phyloP scores from a whole-genome alignment of 2,113 vertebrate genomes.

The Sclerurus mexicanus region DNA sequence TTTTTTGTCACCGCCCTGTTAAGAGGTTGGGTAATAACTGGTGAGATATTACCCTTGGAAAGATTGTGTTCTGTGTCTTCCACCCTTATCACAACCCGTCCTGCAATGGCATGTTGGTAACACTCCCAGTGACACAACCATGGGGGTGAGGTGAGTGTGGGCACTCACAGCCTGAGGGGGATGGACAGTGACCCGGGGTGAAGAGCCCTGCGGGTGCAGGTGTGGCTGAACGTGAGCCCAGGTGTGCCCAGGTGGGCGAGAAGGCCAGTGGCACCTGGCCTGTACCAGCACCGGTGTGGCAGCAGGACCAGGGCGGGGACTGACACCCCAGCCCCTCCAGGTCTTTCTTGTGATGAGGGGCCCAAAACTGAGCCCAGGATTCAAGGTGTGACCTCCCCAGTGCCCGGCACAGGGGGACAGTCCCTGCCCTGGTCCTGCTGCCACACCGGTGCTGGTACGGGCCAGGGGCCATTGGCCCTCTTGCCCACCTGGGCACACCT shows the following conservation, averaged over 20 bases:
- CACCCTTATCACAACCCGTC: neutral
- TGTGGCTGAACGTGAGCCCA: neutral
- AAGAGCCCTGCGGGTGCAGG: neutral
- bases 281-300: neutral
- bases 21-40: neutral
- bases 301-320: neutral
- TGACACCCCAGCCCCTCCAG: neutral
- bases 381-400: neutral
- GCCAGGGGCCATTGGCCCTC: neutral
- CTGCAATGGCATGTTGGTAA: accelerated
- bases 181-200: neutral
- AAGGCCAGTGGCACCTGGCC: neutral
- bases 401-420: neutral
- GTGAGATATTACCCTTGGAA: neutral
- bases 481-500: neutral
- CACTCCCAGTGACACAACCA: accelerated
- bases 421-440: neutral
- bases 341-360: neutral
- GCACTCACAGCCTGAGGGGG: neutral
- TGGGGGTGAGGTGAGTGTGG: accelerated
- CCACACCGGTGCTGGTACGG: neutral
- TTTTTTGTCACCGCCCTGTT: neutral
- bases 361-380: neutral
- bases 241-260: neutral
- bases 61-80: neutral